Evolutionary conservation across 2,888 invertebrate genomes (phyloP).

Genomic region (Pristionchus entomophagus): DNA sequence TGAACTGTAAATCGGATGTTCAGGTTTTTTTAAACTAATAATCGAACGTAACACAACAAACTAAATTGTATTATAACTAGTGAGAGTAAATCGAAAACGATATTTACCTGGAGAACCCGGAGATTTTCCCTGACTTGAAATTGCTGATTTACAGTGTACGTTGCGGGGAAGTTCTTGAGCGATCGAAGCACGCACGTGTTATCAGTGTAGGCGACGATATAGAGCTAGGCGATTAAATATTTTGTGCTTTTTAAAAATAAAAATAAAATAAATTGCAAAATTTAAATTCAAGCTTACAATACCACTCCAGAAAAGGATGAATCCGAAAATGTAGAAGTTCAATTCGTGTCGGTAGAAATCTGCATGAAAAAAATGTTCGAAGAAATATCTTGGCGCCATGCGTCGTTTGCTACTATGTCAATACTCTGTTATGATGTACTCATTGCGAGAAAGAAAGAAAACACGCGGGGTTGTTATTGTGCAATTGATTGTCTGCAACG

Average conservation of each 20-base stretch:
- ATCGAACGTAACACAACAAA: too few species aligned
- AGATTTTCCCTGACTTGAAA: constrained; percentile 14
- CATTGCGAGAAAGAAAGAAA: too few species aligned
- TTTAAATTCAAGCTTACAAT: too few species aligned
- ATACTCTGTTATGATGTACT: too few species aligned
- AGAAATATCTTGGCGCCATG: too few species aligned
- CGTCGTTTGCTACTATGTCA: too few species aligned
- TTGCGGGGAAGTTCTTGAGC: background rate
- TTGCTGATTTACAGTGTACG: background rate
- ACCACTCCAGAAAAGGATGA: background rate
- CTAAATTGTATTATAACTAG: background rate
- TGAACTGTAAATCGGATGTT: background rate
- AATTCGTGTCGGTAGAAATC: background rate
- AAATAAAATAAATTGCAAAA: too few species aligned
- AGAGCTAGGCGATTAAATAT: background rate
- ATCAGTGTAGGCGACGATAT: background rate
- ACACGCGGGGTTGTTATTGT: too few species aligned
- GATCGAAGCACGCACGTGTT: background rate
- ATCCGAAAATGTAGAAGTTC: background rate
- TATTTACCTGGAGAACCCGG: background rate
- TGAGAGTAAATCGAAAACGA: background rate
- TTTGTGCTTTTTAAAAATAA: background rate
- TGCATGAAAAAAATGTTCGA: background rate
- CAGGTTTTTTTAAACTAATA: too few species aligned
- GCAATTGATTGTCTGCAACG: background rate